These are phyloP conservation scores for Chrysemys picta DNA, from an alignment of 2,113 vertebrate genomes.

Conservation along the genomic window DNA sequence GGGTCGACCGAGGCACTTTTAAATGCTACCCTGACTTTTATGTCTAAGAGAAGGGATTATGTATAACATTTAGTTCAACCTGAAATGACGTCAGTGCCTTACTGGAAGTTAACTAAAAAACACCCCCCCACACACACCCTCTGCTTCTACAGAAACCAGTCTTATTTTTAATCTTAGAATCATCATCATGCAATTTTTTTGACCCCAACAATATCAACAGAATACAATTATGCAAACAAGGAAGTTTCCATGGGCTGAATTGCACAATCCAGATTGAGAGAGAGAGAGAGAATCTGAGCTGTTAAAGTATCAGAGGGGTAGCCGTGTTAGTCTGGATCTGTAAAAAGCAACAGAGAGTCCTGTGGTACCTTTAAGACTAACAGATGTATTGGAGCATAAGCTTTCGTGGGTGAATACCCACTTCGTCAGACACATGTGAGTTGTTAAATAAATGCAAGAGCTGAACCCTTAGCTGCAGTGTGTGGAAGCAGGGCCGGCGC, in stretches of 20 bases:
- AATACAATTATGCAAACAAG: slow-evolving; percentile 47
- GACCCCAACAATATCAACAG: not conserved
- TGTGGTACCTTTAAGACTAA: no score
- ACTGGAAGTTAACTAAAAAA: slow-evolving; percentile 26
- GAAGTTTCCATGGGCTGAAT: slow-evolving; percentile 64
- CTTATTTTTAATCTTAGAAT: slow-evolving; percentile 49
- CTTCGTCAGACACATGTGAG: not conserved
- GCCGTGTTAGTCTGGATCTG: no score
- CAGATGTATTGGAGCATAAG: no score
- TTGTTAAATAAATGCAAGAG: slow-evolving; percentile 11
- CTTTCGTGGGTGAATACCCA: no score
- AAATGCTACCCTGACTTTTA: slow-evolving; percentile 29
- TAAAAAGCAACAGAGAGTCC: no score
- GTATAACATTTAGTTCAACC: slow-evolving; percentile 51
- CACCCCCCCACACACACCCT: not conserved
- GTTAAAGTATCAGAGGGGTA: not conserved
- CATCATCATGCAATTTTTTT: slow-evolving; percentile 9
- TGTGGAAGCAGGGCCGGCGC: not conserved
- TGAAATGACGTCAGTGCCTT: slow-evolving; percentile 29
- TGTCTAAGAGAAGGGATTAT: slow-evolving; percentile 45
- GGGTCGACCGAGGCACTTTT: slow-evolving; percentile 22
- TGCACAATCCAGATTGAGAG: not conserved
- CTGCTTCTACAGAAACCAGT: not conserved
- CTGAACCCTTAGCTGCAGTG: not conserved
- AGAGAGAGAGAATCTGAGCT: slow-evolving; percentile 25